Conservation (phyloP, 2,888 invertebrate genomes). For the Neria commutata region DNA sequence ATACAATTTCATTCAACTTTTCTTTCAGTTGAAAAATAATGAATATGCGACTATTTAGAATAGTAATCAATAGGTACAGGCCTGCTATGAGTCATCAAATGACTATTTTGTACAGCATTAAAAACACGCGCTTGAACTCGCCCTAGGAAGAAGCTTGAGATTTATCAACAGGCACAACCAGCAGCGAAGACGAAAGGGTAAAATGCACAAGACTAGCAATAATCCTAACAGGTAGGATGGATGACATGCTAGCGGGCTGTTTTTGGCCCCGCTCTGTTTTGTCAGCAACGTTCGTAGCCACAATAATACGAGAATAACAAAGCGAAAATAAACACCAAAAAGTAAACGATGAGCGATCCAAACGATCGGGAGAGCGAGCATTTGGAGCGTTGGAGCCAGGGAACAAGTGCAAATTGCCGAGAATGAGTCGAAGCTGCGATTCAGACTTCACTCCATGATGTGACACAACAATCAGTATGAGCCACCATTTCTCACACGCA, state of each 20-base stretch:
- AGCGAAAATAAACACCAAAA: conserved; percentile 16
- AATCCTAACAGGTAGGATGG: neutral
- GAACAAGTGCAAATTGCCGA: conserved; percentile 12
- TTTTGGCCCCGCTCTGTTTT: conserved; percentile 48
- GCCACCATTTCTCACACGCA: no score
- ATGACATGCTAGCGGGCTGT: conserved; percentile 32
- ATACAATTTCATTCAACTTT: no score
- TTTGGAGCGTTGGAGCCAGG: conserved; percentile 15
- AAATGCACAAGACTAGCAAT: conserved; percentile 7
- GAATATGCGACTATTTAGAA: no score
- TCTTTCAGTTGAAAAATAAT: no score
- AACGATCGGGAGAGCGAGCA: conserved; percentile 14
- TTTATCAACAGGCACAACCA: neutral
- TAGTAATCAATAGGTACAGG: no score
- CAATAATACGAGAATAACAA: conserved; percentile 24
- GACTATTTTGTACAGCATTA: no score
- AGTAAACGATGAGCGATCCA: conserved; percentile 8
- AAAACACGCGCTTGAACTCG: no score
- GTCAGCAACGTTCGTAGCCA: conserved; percentile 47
- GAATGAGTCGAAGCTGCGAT: conserved; percentile 40
- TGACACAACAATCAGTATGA: conserved; percentile 41
- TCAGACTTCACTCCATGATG: conserved; percentile 28
- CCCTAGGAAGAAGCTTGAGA: no score
- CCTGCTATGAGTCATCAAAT: no score
- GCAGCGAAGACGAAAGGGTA: neutral